Base-by-base conservation (phyloP, 2,888 invertebrate species). In the Drosophila falleni region DNA sequence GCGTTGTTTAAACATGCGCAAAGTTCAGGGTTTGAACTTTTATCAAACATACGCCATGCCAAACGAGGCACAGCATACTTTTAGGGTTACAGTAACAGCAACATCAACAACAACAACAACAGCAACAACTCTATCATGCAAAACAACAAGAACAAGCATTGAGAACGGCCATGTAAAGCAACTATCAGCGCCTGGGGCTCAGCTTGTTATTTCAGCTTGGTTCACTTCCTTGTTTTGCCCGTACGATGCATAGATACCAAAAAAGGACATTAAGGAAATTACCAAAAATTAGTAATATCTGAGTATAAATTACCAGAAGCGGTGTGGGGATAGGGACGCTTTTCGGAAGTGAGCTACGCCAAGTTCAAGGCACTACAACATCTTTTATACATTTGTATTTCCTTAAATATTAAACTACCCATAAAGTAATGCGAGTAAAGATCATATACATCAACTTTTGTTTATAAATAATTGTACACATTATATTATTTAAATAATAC, bases 1-100 rank as follows among this genome's bases (percentile, higher is more conserved):
- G 82, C 90, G 89, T 83, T 88, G 90, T 90, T 90, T 85, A 89
- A 87, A 90, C 90, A 89, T 89, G 89, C 82, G 89, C 90, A 89
- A 89, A 89, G 90, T 89, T 90, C 88, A 80, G 86, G 87, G 76
- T 74, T 83, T 89, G 90, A 89, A 89, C 90, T 89, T 89, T 89
- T 89, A 89, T 89, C 85, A 90, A 85, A 87, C 84, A 85, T 85
- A 89, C 85, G 87, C 86, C 82, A 85, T 75, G 71, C 84, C 81
- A 71, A 70, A 66, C 72, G 49, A 58, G 70, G 75, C 70, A 54
- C 71, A 78, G 80, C 80, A 80, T 80, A 78, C 81, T 81, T 80
- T 80, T 82, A 75, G 78, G 83, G 82, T 83, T 80, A 75, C 63
- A 63, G 23, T 50, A 73, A 58, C 42, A 63, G 16, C 49, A 68